A percentile compares a stretch with the other conserved stretches of the same genome.
Evolutionary conservation across 2,113 vertebrate genomes (phyloP).

Genomic region (Cathartes aura): DNA sequence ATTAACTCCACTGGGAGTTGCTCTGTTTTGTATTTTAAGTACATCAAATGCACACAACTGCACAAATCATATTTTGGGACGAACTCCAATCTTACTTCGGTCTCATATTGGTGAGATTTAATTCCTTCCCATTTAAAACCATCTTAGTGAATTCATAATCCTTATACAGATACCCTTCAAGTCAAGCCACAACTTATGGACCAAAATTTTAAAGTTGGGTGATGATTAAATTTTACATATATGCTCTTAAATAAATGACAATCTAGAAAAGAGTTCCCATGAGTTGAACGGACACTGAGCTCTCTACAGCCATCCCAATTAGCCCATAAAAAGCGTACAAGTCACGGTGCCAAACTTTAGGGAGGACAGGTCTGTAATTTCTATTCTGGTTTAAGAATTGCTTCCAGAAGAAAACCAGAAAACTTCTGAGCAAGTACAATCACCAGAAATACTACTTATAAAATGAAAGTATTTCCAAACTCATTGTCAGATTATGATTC

Average conservation of each 20-base stretch:
- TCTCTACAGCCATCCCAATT: not conserved
- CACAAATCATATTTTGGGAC: not conserved
- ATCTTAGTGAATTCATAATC: not conserved
- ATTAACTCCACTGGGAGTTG: not conserved
- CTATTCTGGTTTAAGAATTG: not conserved
- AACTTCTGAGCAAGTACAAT: not conserved
- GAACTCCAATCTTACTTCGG: not conserved
- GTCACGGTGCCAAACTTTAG: not conserved
- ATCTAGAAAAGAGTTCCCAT: not conserved
- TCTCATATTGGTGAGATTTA: not conserved
- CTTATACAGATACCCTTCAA: not conserved
- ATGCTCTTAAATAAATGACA: not conserved
- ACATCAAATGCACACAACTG: not conserved
- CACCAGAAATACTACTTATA: not conserved
- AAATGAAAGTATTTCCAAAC: not conserved
- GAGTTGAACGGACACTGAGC: rapidly evolving
- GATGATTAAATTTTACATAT: not conserved
- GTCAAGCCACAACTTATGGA: not conserved
- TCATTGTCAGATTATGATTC: not conserved
- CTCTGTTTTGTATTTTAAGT: not conserved
- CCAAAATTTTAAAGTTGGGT: not conserved
- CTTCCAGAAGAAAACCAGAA: not conserved
- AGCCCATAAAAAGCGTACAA: not conserved
- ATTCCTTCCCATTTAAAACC: not conserved
- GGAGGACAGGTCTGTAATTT: not conserved